Percentiles rank a stretch among this genome's conserved stretches.
These are phyloP conservation scores for Notolabrus celidotus DNA, from an alignment of 2,797 vertebrate species.

Conservation along the genomic window DNA sequence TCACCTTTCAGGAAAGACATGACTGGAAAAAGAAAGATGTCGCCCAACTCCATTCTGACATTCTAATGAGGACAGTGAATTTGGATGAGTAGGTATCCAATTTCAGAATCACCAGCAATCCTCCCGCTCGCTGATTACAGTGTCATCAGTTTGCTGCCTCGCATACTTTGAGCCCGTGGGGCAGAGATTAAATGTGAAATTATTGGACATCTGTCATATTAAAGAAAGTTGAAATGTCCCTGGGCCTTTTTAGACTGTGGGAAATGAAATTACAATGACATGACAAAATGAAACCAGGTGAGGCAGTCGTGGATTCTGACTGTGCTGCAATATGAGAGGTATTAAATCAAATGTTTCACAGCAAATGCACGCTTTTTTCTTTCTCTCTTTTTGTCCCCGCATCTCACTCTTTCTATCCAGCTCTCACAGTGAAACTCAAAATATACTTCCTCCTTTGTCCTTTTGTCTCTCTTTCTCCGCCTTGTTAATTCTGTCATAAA, in stretches of 20 bases:
- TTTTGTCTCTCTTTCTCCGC: slow-evolving; percentile 47
- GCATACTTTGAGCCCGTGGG: slow-evolving; percentile 65
- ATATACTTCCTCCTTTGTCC: slow-evolving; percentile 21
- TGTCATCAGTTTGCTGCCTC: slow-evolving; percentile 77
- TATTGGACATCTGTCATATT: slow-evolving; percentile 82
- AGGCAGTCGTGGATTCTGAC: slow-evolving; percentile 48
- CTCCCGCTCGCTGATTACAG: slow-evolving; percentile 67
- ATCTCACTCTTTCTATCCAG: slow-evolving; percentile 22
- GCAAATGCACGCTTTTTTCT: slow-evolving; percentile 10
- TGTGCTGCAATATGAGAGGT: slow-evolving; percentile 38
- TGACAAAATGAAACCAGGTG: slow-evolving; percentile 75
- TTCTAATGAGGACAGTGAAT: slow-evolving; percentile 75
- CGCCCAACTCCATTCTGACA: slow-evolving; percentile 58
- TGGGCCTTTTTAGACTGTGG: slow-evolving; percentile 62
- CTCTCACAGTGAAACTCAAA: slow-evolving; percentile 38
- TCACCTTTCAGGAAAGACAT: slow-evolving; percentile 45
- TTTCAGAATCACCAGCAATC: slow-evolving; percentile 75
- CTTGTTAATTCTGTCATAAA: slow-evolving; percentile 74
- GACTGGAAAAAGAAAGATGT: slow-evolving; percentile 24
- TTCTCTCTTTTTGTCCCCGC: slow-evolving; percentile 7
- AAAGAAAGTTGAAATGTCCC: slow-evolving; percentile 76
- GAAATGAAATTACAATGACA: slow-evolving; percentile 73
- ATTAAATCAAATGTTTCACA: slow-evolving; percentile 63
- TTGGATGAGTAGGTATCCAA: slow-evolving; percentile 78
- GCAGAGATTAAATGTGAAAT: slow-evolving; percentile 79